phyloP scores from a whole-genome alignment of 2,888 invertebrate genomes.

The Athrips mouffetella region DNA sequence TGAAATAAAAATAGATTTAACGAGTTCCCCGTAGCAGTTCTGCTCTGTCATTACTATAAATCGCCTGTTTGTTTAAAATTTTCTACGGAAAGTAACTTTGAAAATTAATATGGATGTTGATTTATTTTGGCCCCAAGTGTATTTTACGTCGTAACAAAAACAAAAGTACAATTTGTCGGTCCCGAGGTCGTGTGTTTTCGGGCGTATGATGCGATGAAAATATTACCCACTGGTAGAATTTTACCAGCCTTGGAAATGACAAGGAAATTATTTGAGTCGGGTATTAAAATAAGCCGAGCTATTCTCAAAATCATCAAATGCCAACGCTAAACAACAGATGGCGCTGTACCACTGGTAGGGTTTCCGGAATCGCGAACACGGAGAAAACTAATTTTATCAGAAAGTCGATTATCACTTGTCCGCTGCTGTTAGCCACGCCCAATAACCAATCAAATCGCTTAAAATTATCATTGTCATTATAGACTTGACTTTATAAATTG shows the following conservation, averaged over 20 bases:
- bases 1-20: not conserved
- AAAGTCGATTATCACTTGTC: too few species aligned
- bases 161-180: not conserved
- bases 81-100: not conserved
- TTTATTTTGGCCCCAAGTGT: not conserved
- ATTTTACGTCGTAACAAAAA: conserved; percentile 10
- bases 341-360: too few species aligned
- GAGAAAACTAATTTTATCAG: too few species aligned
- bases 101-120: not conserved
- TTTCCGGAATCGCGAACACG: too few species aligned
- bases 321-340: too few species aligned
- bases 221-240: not conserved
- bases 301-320: too few species aligned
- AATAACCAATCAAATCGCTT: too few species aligned
- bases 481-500: too few species aligned
- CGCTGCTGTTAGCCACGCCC: too few species aligned
- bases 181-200: not conserved
- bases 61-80: not conserved
- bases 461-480: too few species aligned
- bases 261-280: not conserved
- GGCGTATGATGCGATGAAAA: not conserved
- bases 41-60: not conserved
- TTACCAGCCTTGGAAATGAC: not conserved
- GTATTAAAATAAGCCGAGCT: too few species aligned
- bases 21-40: not conserved